Evolutionary conservation across 2,113 vertebrate species (phyloP).

Genomic region (Syngnathus floridae): DNA sequence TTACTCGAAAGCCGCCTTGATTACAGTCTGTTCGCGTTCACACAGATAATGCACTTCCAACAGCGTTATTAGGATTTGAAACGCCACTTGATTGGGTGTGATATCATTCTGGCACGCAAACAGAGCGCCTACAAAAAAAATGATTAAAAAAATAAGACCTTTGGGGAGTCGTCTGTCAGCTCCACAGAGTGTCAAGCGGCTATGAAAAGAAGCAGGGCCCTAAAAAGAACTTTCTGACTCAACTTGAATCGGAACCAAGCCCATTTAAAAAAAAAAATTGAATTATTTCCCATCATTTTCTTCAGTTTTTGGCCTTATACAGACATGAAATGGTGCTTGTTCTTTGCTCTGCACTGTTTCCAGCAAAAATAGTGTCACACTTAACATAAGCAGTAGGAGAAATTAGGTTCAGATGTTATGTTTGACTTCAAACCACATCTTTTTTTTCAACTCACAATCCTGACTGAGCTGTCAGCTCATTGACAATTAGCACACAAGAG

Average conservation of each 20-base stretch:
- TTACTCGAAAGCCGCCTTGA: slow-evolving; percentile 50
- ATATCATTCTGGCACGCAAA: slow-evolving; percentile 71
- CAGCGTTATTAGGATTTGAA: slow-evolving; percentile 73
- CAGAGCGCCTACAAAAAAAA: slow-evolving; percentile 60
- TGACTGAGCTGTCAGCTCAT: slow-evolving; percentile 59
- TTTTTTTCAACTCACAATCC: slow-evolving; percentile 32
- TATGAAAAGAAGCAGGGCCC: slow-evolving; percentile 63
- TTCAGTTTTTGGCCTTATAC: slow-evolving; percentile 72
- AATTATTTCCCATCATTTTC: slow-evolving; percentile 67
- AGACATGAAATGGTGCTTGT: slow-evolving; percentile 54
- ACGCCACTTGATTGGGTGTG: slow-evolving; percentile 73
- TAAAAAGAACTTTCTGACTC: slow-evolving; percentile 42
- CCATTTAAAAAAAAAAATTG: slow-evolving; percentile 55
- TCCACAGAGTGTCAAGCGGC: neutral
- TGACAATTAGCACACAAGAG: slow-evolving; percentile 64
- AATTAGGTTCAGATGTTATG: slow-evolving; percentile 67
- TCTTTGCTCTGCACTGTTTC: slow-evolving; percentile 65
- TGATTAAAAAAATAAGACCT: slow-evolving; percentile 50
- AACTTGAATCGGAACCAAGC: slow-evolving; percentile 58
- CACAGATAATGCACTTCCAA: slow-evolving; percentile 74
- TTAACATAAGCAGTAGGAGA: slow-evolving; percentile 71
- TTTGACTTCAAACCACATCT: slow-evolving; percentile 46
- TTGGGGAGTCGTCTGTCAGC: slow-evolving; percentile 25
- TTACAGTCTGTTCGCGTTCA: slow-evolving; percentile 69
- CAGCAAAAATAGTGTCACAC: slow-evolving; percentile 70